These are phyloP conservation scores for Haliaeetus vocifer DNA, from an alignment of 2,797 vertebrate genomes.

Conservation along the genomic window DNA sequence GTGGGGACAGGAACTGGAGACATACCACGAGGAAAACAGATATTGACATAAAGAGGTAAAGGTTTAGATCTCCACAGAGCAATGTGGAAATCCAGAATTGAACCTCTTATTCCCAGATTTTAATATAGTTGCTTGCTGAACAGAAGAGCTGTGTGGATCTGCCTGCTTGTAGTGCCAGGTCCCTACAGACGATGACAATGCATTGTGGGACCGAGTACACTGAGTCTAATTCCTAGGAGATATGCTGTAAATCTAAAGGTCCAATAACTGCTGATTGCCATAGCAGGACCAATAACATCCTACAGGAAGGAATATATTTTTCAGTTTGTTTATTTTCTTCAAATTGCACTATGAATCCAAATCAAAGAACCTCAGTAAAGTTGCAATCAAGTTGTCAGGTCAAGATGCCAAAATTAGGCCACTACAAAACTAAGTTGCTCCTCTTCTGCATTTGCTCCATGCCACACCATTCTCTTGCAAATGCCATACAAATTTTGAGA, in stretches of 20 bases:
- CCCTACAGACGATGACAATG: not conserved
- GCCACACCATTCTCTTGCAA: not conserved
- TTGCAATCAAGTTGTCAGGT: not conserved
- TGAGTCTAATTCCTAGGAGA: not conserved
- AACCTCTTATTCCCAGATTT: not conserved
- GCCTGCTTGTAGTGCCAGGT: not conserved
- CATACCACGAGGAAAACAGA: not conserved
- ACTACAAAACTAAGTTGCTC: not conserved
- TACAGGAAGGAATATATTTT: not conserved
- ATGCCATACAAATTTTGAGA: not conserved
- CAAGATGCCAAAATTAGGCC: not conserved
- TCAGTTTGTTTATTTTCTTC: not conserved
- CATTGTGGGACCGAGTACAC: fast-evolving
- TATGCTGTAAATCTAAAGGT: not conserved
- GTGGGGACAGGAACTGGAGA: not conserved
- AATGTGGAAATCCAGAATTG: not conserved
- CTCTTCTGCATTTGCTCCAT: not conserved
- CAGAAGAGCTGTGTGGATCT: not conserved
- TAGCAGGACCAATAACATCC: not conserved
- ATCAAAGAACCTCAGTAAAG: not conserved
- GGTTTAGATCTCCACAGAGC: not conserved
- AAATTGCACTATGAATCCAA: not conserved
- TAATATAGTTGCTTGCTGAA: not conserved
- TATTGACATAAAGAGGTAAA: not conserved
- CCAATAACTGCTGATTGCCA: not conserved